Percentiles rank a stretch among this genome's conserved stretches.
Conservation (phyloP, 1,140 invertebrate species). For the Araneus ventricosus region DNA sequence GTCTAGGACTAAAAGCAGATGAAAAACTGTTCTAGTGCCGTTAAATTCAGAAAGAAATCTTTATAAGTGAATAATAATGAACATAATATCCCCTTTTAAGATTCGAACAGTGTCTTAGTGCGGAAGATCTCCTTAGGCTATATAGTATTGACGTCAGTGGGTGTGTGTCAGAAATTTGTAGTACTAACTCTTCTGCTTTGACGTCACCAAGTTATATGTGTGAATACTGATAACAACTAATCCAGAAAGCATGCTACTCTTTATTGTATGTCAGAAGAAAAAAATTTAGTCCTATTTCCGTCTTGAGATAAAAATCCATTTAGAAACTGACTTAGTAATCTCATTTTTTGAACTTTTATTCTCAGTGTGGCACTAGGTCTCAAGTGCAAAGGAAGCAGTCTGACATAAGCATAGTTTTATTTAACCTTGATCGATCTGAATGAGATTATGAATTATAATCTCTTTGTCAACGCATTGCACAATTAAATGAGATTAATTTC, state of each 20-base stretch:
- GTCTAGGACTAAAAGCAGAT: neutral
- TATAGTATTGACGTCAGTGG: conserved; percentile 32
- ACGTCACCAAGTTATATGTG: neutral
- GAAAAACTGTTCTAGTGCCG: neutral
- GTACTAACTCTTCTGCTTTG: neutral
- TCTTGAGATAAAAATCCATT: neutral
- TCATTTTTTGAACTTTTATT: neutral
- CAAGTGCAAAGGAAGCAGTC: neutral
- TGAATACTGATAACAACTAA: conserved; percentile 17
- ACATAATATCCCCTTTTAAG: neutral
- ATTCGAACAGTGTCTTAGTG: conserved; percentile 23
- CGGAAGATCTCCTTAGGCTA: neutral
- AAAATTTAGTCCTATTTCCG: neutral
- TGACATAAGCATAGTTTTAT: no score
- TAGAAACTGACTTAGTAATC: neutral
- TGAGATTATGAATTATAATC: no score
- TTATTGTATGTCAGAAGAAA: neutral
- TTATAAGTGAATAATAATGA: conserved; percentile 21
- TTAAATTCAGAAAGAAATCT: neutral
- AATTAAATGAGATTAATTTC: no score
- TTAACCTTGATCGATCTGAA: no score
- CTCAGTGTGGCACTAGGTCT: neutral
- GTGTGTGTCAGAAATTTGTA: conserved; percentile 36
- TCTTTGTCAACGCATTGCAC: no score
- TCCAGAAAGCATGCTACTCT: neutral